These are phyloP conservation scores for Lordiphosa fenestrarum DNA, from an alignment of 2,888 invertebrate species.

Conservation along the genomic window DNA sequence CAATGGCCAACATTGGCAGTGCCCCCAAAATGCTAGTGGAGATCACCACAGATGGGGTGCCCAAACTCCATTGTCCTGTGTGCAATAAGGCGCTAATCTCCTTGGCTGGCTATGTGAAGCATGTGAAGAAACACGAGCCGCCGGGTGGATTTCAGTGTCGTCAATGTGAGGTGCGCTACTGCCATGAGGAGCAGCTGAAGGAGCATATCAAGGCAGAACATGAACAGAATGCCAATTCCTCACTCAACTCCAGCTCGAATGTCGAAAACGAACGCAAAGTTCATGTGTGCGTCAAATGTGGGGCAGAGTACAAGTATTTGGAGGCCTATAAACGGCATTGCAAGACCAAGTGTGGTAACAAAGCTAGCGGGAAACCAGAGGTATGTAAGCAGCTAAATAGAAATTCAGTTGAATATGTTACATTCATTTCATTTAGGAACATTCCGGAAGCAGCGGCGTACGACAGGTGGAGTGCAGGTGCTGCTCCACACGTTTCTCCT, in stretches of 20 bases:
- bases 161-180: slow-evolving; percentile 76
- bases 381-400: slow-evolving; percentile 66
- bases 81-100: slow-evolving; percentile 76
- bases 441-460: slow-evolving; percentile 79
- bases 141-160: slow-evolving; percentile 80
- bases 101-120: slow-evolving; percentile 78
- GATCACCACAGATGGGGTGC: slow-evolving; percentile 77
- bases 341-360: slow-evolving; percentile 80
- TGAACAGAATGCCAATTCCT: slow-evolving; percentile 51
- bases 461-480: slow-evolving; percentile 78
- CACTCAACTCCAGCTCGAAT: too few relatives aligned
- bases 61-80: slow-evolving; percentile 77
- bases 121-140: slow-evolving; percentile 79
- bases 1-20: slow-evolving; percentile 20
- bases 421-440: slow-evolving; percentile 2
- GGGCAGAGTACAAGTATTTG: slow-evolving; percentile 79
- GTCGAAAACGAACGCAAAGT: slow-evolving; percentile 61
- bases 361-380: slow-evolving; percentile 33
- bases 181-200: slow-evolving; percentile 72
- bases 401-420: background rate
- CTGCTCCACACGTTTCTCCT: slow-evolving; percentile 81
- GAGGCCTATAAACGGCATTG: slow-evolving; percentile 77
- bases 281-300: slow-evolving; percentile 80
- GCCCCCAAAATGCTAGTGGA: slow-evolving; percentile 73
- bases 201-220: slow-evolving; percentile 68